A percentile compares a stretch with the other conserved stretches of the same genome.
Conservation (phyloP, 30 jellyfish, hydroid and myxozoan species). For the Morbakka virulenta region DNA sequence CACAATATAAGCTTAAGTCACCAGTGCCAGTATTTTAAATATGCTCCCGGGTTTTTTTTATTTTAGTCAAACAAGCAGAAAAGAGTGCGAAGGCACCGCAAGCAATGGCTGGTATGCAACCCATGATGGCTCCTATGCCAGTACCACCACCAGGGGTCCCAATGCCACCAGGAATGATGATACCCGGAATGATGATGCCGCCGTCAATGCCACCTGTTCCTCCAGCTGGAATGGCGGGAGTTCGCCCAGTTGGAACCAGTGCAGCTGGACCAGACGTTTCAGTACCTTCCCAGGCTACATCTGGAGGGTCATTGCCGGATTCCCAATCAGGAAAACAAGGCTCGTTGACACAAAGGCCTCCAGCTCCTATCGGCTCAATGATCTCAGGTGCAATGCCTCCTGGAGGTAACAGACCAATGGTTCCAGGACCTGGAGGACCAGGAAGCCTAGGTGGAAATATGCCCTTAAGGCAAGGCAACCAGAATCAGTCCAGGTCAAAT, state of each 20-base stretch:
- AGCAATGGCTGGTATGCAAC: constrained; percentile 18
- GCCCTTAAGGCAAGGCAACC: neutral
- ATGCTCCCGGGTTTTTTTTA: no score
- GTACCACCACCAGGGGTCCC: constrained; percentile 63
- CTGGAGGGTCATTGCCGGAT: neutral
- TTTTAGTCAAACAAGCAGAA: constrained; percentile 97
- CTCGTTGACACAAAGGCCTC: neutral
- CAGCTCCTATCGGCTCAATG: neutral
- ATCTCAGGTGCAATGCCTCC: neutral
- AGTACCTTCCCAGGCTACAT: neutral
- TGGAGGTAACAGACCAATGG: neutral
- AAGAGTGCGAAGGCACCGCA: constrained; percentile 37
- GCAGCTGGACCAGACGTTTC: constrained; percentile 24
- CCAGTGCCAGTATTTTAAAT: no score
- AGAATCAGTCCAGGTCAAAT: neutral
- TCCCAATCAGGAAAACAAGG: neutral
- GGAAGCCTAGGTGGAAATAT: neutral
- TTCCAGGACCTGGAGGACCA: neutral
- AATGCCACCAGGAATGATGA: constrained; percentile 92
- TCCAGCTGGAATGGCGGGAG: constrained; percentile 35
- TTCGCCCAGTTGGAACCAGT: constrained; percentile 36
- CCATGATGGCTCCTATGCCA: constrained; percentile 79
- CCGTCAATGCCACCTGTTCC: constrained; percentile 94
- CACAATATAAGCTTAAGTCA: no score
- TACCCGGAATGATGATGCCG: constrained; percentile 93